A percentile compares a stretch with the other conserved stretches of the same genome.
Conservation (phyloP, 2,888 invertebrate genomes). For the Nasonovia ribisnigri region DNA sequence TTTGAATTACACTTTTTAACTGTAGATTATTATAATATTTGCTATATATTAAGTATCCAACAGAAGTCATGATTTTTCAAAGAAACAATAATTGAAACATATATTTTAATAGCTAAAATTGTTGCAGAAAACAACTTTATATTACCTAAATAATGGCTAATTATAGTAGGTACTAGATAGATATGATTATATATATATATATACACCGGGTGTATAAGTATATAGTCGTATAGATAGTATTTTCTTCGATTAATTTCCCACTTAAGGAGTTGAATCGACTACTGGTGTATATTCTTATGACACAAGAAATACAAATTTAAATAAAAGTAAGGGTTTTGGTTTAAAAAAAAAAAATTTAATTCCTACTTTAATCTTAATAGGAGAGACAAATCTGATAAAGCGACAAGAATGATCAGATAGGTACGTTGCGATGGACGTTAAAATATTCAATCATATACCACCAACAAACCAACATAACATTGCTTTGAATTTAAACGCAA, state of each 20-base stretch:
- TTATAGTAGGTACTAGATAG: too few relatives aligned
- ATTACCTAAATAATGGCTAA: background rate
- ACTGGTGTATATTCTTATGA: background rate
- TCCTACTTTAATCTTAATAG: background rate
- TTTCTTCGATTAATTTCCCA: background rate
- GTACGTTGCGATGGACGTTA: background rate
- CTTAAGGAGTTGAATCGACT: background rate
- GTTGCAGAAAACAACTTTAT: background rate
- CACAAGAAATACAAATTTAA: background rate
- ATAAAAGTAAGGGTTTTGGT: background rate
- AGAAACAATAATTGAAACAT: background rate
- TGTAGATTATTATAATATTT: background rate
- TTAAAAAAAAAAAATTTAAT: background rate
- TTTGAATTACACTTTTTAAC: background rate
- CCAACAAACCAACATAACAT: background rate
- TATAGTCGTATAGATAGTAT: background rate
- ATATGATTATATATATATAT: too few relatives aligned
- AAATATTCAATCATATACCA: background rate
- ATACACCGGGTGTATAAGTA: too few relatives aligned
- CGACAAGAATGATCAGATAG: background rate
- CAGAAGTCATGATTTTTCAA: background rate
- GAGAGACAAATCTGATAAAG: background rate
- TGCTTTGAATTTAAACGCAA: background rate
- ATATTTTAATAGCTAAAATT: background rate
- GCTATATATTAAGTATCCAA: background rate